phyloP scores from a whole-genome alignment of 2,113 vertebrate species.

The Epinephelus lanceolatus region DNA sequence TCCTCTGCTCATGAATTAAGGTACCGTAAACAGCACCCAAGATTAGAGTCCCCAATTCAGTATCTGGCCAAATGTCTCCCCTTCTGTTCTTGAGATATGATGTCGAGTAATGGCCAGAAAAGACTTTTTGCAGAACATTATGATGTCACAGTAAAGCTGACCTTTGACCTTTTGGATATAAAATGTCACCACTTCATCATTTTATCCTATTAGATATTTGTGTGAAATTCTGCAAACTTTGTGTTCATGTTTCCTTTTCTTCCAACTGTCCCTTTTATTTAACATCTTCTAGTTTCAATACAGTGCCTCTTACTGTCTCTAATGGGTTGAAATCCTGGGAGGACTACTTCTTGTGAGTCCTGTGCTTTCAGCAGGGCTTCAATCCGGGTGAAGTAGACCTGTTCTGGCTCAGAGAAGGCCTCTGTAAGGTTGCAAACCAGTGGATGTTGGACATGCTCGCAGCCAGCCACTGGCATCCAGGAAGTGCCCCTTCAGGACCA shows the following conservation, averaged over 20 bases:
- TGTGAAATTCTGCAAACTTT: no score
- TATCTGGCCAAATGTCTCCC: no score
- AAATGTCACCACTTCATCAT: no score
- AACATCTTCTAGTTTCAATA: background rate
- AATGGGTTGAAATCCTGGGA: constrained; percentile 5
- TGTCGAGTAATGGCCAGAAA: no score
- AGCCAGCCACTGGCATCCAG: constrained; percentile 50
- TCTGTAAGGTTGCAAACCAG: constrained; percentile 69
- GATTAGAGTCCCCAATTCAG: no score
- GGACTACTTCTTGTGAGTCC: accelerated
- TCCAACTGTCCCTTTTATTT: background rate
- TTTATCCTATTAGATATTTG: no score
- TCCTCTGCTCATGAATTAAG: background rate
- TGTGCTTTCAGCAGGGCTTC: background rate
- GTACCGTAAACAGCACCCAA: background rate
- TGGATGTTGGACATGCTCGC: constrained; percentile 55
- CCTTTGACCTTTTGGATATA: no score
- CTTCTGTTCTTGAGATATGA: no score
- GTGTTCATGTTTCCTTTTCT: no score
- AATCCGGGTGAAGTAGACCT: constrained; percentile 2
- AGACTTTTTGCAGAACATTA: no score
- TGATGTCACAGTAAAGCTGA: no score
- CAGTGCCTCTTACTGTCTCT: constrained; percentile 54
- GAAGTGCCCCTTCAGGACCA: constrained; percentile 13
- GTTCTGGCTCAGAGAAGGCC: background rate